A percentile compares a stretch with the other conserved stretches of the same genome.
phyloP scores from a whole-genome alignment of 1,140 invertebrate genomes.

The Drosophila punjabiensis region DNA sequence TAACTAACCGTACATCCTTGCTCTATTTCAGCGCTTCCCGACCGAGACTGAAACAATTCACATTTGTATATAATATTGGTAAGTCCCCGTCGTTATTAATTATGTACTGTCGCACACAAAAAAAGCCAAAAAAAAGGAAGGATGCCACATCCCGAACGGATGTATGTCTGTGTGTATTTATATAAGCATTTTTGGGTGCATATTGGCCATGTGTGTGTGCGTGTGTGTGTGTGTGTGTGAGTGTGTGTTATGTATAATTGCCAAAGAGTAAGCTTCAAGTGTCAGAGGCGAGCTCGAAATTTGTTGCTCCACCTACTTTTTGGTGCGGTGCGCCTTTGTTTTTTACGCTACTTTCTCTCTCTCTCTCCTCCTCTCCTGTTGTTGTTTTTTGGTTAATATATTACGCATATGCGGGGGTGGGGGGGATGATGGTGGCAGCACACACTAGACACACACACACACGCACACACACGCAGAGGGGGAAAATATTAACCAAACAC shows the following conservation, averaged over 20 bases:
- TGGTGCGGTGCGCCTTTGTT: conserved; percentile 23
- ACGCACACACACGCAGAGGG: conserved; percentile 15
- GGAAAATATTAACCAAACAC: conserved; percentile 80
- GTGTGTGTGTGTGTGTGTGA: neutral
- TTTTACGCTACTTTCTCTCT: conserved; percentile 16
- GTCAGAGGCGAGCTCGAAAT: conserved; percentile 57
- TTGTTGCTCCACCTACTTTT: conserved; percentile 73
- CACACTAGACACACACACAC: conserved; percentile 54
- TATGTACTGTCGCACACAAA: conserved; percentile 41
- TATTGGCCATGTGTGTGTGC: conserved; percentile 1
- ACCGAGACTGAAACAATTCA: neutral
- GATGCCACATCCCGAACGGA: conserved; percentile 14
- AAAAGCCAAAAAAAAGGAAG: neutral
- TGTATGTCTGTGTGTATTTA: conserved; percentile 4
- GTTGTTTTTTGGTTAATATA: conserved; percentile 72
- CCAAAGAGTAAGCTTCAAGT: conserved; percentile 67
- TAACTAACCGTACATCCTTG: neutral
- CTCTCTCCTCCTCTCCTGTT: neutral
- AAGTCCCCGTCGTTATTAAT: conserved; percentile 64
- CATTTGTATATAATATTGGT: conserved; percentile 35
- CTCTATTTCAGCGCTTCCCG: conserved; percentile 1
- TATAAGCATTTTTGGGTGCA: conserved; percentile 14
- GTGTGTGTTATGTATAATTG: conserved; percentile 20
- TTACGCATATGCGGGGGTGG: conserved; percentile 64
- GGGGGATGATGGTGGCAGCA: conserved; percentile 9